These are phyloP conservation scores for Disparrhopalites patrizii DNA, from an alignment of 2,888 invertebrate genomes.

Conservation along the genomic window DNA sequence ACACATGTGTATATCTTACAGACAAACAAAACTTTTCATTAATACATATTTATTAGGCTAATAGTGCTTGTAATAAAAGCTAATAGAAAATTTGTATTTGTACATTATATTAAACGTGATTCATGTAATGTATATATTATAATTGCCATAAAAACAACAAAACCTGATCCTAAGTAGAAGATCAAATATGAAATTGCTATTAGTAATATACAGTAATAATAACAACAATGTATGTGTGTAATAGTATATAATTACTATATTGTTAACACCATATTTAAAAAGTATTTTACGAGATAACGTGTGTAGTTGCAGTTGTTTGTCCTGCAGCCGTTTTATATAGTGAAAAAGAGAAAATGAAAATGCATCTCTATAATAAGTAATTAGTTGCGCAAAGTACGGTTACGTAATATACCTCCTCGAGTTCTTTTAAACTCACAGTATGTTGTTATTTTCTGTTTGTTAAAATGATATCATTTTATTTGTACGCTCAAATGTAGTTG, in stretches of 20 bases:
- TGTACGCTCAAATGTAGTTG: conserved; percentile 16
- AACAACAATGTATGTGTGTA: not conserved
- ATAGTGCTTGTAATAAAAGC: not conserved
- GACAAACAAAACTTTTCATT: conserved; percentile 7
- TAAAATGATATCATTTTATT: conserved; percentile 14
- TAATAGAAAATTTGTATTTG: conserved; percentile 9
- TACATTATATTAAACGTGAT: conserved; percentile 4
- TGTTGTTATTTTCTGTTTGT: not conserved
- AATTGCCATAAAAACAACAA: conserved; percentile 13
- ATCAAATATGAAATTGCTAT: not conserved
- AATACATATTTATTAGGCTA: not conserved
- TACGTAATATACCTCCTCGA: not conserved
- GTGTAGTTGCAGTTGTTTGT: too few relatives aligned
- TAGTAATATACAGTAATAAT: not conserved
- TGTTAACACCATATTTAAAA: too few relatives aligned
- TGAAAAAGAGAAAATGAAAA: not conserved
- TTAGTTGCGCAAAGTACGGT: not conserved
- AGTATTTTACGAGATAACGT: not conserved
- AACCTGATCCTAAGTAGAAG: not conserved
- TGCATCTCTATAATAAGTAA: conserved; percentile 5
- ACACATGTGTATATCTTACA: conserved; percentile 3
- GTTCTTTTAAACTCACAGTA: not conserved
- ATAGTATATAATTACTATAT: not conserved
- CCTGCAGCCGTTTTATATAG: not conserved
- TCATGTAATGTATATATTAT: not conserved